A percentile compares a stretch with the other conserved stretches of the same genome.
These are phyloP conservation scores for Apomyelois bistriatella DNA, from an alignment of 2,888 invertebrate genomes.

Conservation along the genomic window DNA sequence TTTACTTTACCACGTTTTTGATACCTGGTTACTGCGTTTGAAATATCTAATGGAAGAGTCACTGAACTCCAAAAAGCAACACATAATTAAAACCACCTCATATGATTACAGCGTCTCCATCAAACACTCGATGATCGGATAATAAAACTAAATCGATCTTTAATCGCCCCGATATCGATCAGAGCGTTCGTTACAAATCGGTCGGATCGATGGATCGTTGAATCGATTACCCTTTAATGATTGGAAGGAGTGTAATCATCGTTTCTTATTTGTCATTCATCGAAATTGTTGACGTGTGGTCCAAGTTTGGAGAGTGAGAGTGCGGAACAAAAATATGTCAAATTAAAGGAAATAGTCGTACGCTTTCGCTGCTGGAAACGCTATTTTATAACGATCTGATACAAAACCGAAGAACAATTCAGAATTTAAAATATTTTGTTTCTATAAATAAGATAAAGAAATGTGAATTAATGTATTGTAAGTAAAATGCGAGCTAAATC, in stretches of 20 bases:
- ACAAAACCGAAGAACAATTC: too few relatives aligned
- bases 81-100: constrained; percentile 4
- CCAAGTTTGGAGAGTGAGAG: constrained; percentile 24
- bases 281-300: constrained; percentile 53
- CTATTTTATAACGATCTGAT: too few relatives aligned
- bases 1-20: too few relatives aligned
- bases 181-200: constrained; percentile 50
- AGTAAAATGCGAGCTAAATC: too few relatives aligned
- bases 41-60: too few relatives aligned
- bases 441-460: too few relatives aligned
- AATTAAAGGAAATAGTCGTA: too few relatives aligned
- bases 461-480: too few relatives aligned
- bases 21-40: too few relatives aligned
- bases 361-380: too few relatives aligned
- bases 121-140: constrained; percentile 20
- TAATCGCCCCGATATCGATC: constrained; percentile 45
- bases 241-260: constrained; percentile 57
- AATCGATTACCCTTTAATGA: constrained; percentile 65
- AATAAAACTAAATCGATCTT: constrained; percentile 37
- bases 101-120: constrained; percentile 14
- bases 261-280: constrained; percentile 75
- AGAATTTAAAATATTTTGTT: too few relatives aligned
- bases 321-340: background rate
- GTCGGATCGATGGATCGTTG: constrained; percentile 42
- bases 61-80: background rate